These are phyloP conservation scores for Ditula angustiorana DNA, from an alignment of 2,888 invertebrate genomes.

Conservation along the genomic window DNA sequence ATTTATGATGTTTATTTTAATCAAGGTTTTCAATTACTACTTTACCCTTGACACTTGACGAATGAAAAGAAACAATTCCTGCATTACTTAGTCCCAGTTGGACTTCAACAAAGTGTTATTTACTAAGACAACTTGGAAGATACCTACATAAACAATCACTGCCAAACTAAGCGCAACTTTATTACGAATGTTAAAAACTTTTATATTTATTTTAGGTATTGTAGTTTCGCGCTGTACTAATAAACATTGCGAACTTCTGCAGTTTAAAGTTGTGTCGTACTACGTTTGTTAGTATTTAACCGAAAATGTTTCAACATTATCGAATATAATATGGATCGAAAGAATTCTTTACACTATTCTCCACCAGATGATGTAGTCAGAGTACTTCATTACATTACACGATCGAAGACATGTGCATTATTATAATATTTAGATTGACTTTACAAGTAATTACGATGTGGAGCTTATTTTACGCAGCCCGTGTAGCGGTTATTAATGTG, in stretches of 20 bases:
- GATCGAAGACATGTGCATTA: background rate
- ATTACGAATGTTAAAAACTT: background rate
- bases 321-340: background rate
- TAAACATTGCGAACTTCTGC: background rate
- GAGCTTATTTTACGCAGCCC: background rate
- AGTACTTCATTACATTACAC: background rate
- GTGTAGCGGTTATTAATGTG: background rate
- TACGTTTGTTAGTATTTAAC: background rate
- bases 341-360: background rate
- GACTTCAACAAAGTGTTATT: background rate
- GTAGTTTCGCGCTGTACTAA: background rate
- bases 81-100: slow-evolving; percentile 3
- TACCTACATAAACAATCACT: background rate
- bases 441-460: background rate
- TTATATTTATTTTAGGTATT: background rate
- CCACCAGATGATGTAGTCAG: background rate
- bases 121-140: background rate
- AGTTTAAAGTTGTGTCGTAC: background rate
- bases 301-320: background rate
- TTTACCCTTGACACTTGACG: too few relatives aligned
- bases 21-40: too few relatives aligned
- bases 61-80: background rate
- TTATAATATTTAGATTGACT: background rate
- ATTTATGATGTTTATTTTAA: too few relatives aligned
- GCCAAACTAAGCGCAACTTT: background rate